A percentile compares a stretch with the other conserved stretches of the same genome.
phyloP scores from a whole-genome alignment of 2,888 invertebrate species.

The Watsonalla binaria region DNA sequence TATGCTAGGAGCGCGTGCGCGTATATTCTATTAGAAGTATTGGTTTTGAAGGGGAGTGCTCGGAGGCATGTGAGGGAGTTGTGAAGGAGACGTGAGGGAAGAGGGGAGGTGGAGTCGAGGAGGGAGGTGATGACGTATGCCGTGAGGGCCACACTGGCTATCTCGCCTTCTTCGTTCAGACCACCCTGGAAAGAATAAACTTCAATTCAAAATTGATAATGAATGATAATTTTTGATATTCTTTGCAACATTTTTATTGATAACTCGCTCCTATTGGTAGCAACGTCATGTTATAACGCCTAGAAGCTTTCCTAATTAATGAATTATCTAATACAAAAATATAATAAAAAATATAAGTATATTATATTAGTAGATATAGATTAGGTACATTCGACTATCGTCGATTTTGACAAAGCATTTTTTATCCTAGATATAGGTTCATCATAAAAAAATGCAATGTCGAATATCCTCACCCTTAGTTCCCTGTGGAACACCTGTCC shows the following conservation, averaged over 20 bases:
- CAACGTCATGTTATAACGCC: no score
- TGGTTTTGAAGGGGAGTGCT: constrained; percentile 54
- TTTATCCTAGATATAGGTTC: not conserved
- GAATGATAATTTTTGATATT: no score
- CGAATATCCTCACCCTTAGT: constrained; percentile 51
- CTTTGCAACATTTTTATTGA: no score
- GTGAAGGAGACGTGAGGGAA: constrained; percentile 64
- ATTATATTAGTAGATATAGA: no score
- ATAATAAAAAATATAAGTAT: no score
- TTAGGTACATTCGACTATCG: no score
- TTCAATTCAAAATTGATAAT: not conserved
- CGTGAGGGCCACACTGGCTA: constrained; percentile 81
- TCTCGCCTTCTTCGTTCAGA: constrained; percentile 66
- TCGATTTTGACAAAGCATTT: no score
- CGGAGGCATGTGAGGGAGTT: constrained; percentile 81
- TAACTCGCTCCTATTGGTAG: not conserved
- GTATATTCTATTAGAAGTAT: constrained; percentile 43
- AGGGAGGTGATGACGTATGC: constrained; percentile 84
- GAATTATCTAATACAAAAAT: no score
- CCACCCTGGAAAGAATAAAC: constrained; percentile 64
- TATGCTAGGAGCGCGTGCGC: constrained; percentile 54
- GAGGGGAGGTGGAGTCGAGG: constrained; percentile 75
- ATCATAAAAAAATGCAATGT: not conserved
- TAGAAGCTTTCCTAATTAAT: no score
- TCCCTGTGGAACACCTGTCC: constrained; percentile 84